phyloP scores from a whole-genome alignment of 2,797 vertebrate genomes.

The Vireo griseus region DNA sequence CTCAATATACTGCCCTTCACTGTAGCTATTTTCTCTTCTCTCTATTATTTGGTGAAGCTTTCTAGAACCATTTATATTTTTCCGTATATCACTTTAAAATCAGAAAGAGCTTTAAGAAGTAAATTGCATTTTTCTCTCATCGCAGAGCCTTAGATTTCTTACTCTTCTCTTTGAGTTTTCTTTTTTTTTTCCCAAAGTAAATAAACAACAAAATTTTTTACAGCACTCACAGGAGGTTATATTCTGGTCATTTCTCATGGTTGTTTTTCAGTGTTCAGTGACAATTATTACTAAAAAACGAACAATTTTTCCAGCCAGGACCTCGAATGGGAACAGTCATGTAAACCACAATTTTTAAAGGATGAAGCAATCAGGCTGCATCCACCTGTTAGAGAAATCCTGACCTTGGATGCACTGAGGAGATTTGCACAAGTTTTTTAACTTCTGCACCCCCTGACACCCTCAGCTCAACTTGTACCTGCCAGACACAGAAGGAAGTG shows the following conservation, averaged over 20 bases:
- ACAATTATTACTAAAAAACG: neutral
- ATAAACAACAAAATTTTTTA: neutral
- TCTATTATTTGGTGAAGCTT: constrained; percentile 6
- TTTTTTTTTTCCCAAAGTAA: neutral
- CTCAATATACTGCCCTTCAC: neutral
- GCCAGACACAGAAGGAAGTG: neutral
- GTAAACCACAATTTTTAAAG: neutral
- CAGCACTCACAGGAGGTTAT: neutral
- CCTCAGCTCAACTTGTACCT: neutral
- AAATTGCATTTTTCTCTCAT: constrained; percentile 51
- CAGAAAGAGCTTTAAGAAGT: constrained; percentile 56
- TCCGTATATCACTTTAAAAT: constrained; percentile 50
- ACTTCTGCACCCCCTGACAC: neutral
- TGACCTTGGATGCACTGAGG: neutral
- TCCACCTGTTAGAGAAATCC: neutral
- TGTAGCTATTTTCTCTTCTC: neutral
- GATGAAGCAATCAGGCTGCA: neutral
- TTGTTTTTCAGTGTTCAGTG: neutral
- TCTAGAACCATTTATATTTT: constrained; percentile 29
- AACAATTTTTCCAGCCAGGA: neutral
- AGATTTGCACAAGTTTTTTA: neutral
- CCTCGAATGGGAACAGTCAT: neutral
- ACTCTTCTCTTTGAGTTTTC: neutral
- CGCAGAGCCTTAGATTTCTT: neutral
- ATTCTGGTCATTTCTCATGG: constrained; percentile 16